phyloP scores from a whole-genome alignment of 2,797 vertebrate species.

The Psittacula derbiana region DNA sequence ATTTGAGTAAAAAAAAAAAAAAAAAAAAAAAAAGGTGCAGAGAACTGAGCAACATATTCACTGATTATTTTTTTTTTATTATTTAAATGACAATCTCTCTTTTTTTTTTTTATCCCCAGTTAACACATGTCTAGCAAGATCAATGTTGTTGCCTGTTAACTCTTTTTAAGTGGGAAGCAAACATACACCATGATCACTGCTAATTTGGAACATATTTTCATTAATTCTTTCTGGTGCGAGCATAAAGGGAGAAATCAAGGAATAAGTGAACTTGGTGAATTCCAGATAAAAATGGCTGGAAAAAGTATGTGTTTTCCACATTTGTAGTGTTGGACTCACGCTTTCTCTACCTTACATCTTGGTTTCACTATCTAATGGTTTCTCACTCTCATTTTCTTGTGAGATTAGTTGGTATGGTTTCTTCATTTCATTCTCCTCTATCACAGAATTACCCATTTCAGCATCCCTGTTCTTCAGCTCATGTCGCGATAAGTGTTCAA shows the following conservation, averaged over 20 bases:
- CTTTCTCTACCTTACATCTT: conserved; percentile 85
- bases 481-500: conserved; percentile 93
- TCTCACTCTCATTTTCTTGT: conserved; percentile 90
- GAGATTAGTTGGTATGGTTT: conserved; percentile 94
- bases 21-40: conserved; percentile 16
- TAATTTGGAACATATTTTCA: conserved; percentile 34
- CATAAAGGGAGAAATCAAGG: conserved; percentile 20
- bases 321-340: background rate
- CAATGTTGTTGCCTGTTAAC: conserved; percentile 23
- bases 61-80: background rate
- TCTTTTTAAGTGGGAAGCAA: conserved; percentile 43
- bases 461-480: conserved; percentile 89
- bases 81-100: conserved; percentile 4
- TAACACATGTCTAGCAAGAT: conserved; percentile 56
- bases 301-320: conserved; percentile 1
- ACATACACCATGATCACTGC: conserved; percentile 11
- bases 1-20: too few species aligned
- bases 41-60: conserved; percentile 34
- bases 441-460: conserved; percentile 94
- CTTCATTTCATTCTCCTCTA: conserved; percentile 96
- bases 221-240: conserved; percentile 47
- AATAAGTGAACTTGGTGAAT: conserved; percentile 19
- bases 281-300: background rate
- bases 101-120: conserved; percentile 15
- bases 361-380: conserved; percentile 88